Percentiles rank a stretch among this genome's conserved stretches.
phyloP scores from a whole-genome alignment of 2,888 invertebrate genomes.

The Empis livida region DNA sequence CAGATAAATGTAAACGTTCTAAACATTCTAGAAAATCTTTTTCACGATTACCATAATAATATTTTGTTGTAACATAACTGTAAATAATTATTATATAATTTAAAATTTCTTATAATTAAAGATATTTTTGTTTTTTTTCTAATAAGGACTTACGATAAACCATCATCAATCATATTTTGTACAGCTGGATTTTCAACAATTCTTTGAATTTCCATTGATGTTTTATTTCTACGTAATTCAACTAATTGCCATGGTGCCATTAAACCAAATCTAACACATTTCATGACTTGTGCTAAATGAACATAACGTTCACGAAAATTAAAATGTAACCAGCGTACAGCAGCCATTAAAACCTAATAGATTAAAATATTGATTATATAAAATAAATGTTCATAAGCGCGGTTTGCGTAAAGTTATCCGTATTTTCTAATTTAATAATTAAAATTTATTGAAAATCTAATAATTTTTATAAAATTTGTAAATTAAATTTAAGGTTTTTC shows the following conservation, averaged over 20 bases:
- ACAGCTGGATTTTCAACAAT: constrained; percentile 53
- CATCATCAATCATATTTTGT: constrained; percentile 67
- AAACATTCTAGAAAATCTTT: constrained; percentile 62
- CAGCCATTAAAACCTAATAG: constrained; percentile 62
- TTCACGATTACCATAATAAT: constrained; percentile 60
- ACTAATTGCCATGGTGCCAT: constrained; percentile 71
- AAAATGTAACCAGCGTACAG: constrained; percentile 62
- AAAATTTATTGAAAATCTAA: too few species aligned
- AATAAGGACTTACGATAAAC: constrained; percentile 50
- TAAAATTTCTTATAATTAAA: background rate
- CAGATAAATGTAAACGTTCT: constrained; percentile 49
- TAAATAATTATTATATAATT: background rate
- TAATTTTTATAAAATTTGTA: too few species aligned
- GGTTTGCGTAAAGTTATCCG: too few species aligned
- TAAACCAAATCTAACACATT: constrained; percentile 62
- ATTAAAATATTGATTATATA: background rate
- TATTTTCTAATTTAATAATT: too few species aligned
- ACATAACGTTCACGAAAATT: constrained; percentile 51
- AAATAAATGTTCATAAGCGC: too few species aligned
- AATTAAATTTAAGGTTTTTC: too few species aligned
- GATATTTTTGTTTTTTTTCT: too few species aligned
- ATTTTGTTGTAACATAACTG: constrained; percentile 64
- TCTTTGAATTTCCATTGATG: constrained; percentile 57
- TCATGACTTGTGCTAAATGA: constrained; percentile 47
- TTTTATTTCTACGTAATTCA: constrained; percentile 60